Evolutionary conservation across 2,113 vertebrate species (phyloP), one percentile per base, ranked within the genome.

Genomic region (Pseudopodoces humilis): DNA sequence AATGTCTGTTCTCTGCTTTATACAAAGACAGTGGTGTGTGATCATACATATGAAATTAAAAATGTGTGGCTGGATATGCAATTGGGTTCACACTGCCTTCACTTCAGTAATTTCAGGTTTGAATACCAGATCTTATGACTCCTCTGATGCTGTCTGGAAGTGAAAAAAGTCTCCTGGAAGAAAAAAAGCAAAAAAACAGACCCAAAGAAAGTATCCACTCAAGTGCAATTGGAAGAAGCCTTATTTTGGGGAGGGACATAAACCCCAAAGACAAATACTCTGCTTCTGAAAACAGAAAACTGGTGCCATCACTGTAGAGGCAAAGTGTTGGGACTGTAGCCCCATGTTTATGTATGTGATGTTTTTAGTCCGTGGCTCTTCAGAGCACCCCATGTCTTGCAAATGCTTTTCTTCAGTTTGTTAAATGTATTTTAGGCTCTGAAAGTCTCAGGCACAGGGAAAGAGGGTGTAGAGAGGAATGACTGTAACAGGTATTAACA

Each of bases 401-500:
- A 39, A 71, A 43, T 60, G 47, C 24, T 90, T 90, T 81, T 63
- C 43, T 85, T 95, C 71, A 78, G 28, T 82, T 95, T 92, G 20
- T 63, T 83, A 65, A 79, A 63, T 43, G 35, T 85, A 31, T 94
- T 97, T 86, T 76, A 59, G 63, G 69, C 74, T 59, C 47, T 83
- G 46, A 67, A 94, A 71, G 67, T 75, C 49, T 75, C 56, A 63
- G 56, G 62, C 55, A 67, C 1, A 3, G 46, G 47, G 31, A 69
- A 70, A 11, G 55, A 56, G 47, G 49, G 37, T 75, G 27, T 67
- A 58, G 50, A 77, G 62, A 39, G 59, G 33, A 80, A 46, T 52
- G 46, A 69, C 19, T 96, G 35, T 86, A 94, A 68, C 75, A 91
- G 65, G 67, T 80, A 95, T 95, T 88, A 88, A 74, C 82, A 94